phyloP scores from a whole-genome alignment of 1,140 invertebrate genomes.

The Lerema accius region DNA sequence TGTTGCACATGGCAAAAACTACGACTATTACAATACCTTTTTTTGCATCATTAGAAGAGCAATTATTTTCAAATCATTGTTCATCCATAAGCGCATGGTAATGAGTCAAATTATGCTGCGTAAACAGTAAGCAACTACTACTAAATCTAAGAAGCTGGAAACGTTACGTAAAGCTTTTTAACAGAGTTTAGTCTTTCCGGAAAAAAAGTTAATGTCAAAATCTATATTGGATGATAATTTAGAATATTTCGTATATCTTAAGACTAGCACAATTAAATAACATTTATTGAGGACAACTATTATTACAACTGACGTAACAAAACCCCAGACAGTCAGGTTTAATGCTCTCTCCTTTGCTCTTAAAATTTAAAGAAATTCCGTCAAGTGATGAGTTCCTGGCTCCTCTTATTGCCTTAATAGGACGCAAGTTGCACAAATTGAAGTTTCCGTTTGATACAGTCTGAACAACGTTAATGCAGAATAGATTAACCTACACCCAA shows the following conservation, averaged over 20 bases:
- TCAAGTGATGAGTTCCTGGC: conserved; percentile 67
- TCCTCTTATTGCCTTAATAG: conserved; percentile 69
- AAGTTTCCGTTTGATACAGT: conserved; percentile 64
- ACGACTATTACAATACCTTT: conserved; percentile 3
- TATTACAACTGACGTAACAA: background rate
- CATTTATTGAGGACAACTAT: background rate
- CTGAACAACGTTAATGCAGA: conserved; percentile 37
- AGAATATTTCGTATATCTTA: too few relatives aligned
- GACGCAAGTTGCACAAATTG: conserved; percentile 66
- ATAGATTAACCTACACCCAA: conserved; percentile 27
- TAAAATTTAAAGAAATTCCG: conserved; percentile 47
- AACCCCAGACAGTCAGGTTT: background rate
- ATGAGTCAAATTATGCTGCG: background rate
- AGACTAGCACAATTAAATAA: too few relatives aligned
- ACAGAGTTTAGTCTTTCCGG: background rate
- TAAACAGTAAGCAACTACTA: background rate
- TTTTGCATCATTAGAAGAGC: conserved; percentile 15
- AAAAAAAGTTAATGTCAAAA: too few relatives aligned
- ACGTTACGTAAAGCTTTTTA: background rate
- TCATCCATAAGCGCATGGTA: conserved; percentile 1
- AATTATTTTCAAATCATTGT: conserved; percentile 28
- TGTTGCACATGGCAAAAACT: conserved; percentile 25
- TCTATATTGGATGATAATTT: too few relatives aligned
- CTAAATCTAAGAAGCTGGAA: background rate
- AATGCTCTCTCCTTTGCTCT: background rate